Conservation (phyloP, 2,888 invertebrate species). For the Drosophila anceps region DNA sequence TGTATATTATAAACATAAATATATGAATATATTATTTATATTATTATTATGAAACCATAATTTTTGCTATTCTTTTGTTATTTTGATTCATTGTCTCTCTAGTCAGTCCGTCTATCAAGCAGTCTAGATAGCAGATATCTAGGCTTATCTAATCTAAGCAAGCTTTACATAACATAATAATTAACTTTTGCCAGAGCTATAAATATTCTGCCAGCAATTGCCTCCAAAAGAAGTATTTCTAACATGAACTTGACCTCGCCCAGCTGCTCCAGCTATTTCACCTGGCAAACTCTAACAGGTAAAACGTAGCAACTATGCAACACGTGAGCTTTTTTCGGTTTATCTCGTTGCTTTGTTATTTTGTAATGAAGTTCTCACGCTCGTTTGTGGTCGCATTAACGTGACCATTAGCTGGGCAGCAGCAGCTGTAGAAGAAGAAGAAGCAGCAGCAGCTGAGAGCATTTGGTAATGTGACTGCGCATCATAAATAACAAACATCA, state of each 20-base stretch:
- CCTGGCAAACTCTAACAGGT: neutral
- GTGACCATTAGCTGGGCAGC: slow-evolving; percentile 42
- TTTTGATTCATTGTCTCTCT: too few species aligned
- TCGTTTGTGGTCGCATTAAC: slow-evolving; percentile 59
- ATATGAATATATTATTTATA: too few species aligned
- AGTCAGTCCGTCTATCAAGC: too few species aligned
- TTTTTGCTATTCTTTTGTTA: too few species aligned
- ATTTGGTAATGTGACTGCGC: slow-evolving; percentile 15
- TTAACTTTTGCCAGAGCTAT: neutral
- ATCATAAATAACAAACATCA: slow-evolving; percentile 39
- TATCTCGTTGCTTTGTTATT: slow-evolving; percentile 27
- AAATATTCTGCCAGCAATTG: neutral
- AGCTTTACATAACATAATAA: neutral
- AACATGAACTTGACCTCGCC: slow-evolving; percentile 41
- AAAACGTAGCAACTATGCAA: slow-evolving; percentile 11
- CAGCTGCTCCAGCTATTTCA: slow-evolving; percentile 1
- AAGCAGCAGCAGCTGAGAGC: neutral
- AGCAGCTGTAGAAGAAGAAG: neutral
- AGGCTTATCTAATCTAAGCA: neutral
- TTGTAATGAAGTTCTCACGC: slow-evolving; percentile 66
- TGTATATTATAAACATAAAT: too few species aligned
- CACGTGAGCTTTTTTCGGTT: slow-evolving; percentile 16
- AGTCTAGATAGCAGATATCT: neutral
- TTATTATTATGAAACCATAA: too few species aligned
- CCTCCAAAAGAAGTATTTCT: neutral